Base-by-base conservation (phyloP, 2,888 invertebrate genomes). In the Drosophila phalerata region DNA sequence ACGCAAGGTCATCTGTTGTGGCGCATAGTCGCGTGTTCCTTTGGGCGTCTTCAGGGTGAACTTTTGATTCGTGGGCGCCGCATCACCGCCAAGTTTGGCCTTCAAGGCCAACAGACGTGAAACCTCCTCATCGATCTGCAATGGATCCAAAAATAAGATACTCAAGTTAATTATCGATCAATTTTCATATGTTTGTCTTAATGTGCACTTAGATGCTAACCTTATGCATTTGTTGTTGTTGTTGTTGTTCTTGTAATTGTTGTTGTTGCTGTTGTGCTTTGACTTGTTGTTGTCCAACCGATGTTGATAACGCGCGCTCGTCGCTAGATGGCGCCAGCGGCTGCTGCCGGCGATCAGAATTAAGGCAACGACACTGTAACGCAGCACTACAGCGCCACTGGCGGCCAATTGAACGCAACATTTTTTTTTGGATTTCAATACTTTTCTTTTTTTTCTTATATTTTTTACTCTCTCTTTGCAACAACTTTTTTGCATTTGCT, bases 1-100 rank as follows among this genome's bases (percentile, higher is more conserved):
- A 32, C 99, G 94, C 67, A 99, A 94, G 0, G 97, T 96, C 98
- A 99, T 99, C 93, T 99, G 98, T 85, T 97, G 96, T 0, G 99
- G 98, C 67, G 95, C 96, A 93, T 97, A 99, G 92, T 99, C 99
- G 64, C 98, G 94, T 0, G 99, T 99, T 5, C 99, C 97, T 92
- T 98, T 98, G 0, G 98, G 96, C 0, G 97, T 97, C 93, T 98
- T 98, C 58, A 98, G 95, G 0, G 94, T 95, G 90, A 97, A 96
- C 92, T 97, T 98, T 81, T 96, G 96, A 51, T 78, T 68, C 92
- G 92, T 80, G 95, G 96, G 66, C 6, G 93, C 93, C 72, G 93
- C 93, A 91, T 95, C 95, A 85, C 94, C 94, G 48, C 93, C 92
- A 2, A 97, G 91, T 88, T 96, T 95, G 3, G 96, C 95, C 93